Evolutionary conservation across 2,888 invertebrate genomes (phyloP).

Genomic region (Acleris literana): DNA sequence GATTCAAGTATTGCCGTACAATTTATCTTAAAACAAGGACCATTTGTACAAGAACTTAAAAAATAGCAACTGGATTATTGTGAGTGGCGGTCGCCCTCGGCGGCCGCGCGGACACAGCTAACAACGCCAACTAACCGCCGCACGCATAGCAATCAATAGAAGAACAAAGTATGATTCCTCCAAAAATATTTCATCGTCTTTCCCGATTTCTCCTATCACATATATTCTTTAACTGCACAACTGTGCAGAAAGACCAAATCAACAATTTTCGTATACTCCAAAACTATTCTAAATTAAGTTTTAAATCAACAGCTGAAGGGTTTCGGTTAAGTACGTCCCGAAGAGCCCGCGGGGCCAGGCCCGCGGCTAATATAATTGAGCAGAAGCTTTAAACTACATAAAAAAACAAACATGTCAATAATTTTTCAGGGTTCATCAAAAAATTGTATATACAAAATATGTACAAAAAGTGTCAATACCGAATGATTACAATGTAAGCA

Average conservation of each 20-base stretch:
- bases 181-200: constrained; percentile 65
- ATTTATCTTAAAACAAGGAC: constrained; percentile 46
- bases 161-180: constrained; percentile 64
- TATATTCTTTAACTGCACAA: constrained; percentile 60
- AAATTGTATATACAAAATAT: constrained; percentile 79
- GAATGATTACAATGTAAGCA: constrained; percentile 56
- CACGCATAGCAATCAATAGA: constrained; percentile 61
- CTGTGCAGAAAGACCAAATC: constrained; percentile 60
- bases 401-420: constrained; percentile 59
- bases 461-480: constrained; percentile 70
- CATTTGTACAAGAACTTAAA: constrained; percentile 37
- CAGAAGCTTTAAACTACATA: constrained; percentile 77
- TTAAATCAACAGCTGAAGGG: constrained; percentile 40
- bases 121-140: constrained; percentile 41
- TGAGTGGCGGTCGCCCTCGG: constrained; percentile 40
- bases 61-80: constrained; percentile 28
- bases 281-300: constrained; percentile 65
- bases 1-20: constrained; percentile 75
- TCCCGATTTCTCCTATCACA: constrained; percentile 72
- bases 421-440: constrained; percentile 63
- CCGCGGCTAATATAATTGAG: constrained; percentile 79
- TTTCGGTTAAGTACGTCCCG: constrained; percentile 54
- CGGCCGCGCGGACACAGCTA: constrained; percentile 3
- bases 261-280: constrained; percentile 78
- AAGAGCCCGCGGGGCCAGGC: constrained; percentile 55